phyloP scores from a whole-genome alignment of 2,888 invertebrate species.

The Opisthograptis luteolata region DNA sequence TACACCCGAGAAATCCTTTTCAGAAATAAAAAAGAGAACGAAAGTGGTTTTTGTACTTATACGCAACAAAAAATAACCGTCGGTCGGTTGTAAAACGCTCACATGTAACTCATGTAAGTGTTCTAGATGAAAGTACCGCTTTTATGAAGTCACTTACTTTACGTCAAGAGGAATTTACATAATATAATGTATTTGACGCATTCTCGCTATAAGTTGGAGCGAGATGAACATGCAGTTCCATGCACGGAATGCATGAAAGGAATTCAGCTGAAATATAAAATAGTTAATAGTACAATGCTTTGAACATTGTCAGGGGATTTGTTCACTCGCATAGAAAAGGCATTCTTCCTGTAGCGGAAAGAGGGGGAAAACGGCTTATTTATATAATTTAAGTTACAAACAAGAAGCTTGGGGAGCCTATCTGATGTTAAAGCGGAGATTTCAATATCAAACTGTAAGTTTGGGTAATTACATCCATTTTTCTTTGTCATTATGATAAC shows the following conservation, averaged over 20 bases:
- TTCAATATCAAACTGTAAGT: too few relatives aligned
- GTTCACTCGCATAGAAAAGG: too few relatives aligned
- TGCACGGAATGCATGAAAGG: neutral
- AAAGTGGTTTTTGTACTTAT: conserved; percentile 15
- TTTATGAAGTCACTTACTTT: conserved; percentile 16
- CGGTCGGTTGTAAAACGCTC: conserved; percentile 19
- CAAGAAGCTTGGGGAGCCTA: too few relatives aligned
- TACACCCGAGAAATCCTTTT: conserved; percentile 22
- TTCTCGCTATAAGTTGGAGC: neutral
- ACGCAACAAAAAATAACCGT: conserved; percentile 14
- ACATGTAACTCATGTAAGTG: too few relatives aligned
- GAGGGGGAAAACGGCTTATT: too few relatives aligned
- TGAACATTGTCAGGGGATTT: too few relatives aligned
- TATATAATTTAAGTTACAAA: too few relatives aligned
- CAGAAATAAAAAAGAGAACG: conserved; percentile 12
- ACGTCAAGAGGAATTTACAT: conserved; percentile 10
- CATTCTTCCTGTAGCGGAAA: too few relatives aligned
- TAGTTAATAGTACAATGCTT: neutral
- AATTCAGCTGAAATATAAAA: neutral
- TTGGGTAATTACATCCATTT: too few relatives aligned
- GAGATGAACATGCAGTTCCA: neutral
- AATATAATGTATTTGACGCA: conserved; percentile 12
- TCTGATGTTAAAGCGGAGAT: too few relatives aligned
- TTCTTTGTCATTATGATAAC: too few relatives aligned
- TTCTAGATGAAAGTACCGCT: conserved; percentile 17